Conservation (phyloP, 2,113 vertebrate species). For the Halcyon malimbica region DNA sequence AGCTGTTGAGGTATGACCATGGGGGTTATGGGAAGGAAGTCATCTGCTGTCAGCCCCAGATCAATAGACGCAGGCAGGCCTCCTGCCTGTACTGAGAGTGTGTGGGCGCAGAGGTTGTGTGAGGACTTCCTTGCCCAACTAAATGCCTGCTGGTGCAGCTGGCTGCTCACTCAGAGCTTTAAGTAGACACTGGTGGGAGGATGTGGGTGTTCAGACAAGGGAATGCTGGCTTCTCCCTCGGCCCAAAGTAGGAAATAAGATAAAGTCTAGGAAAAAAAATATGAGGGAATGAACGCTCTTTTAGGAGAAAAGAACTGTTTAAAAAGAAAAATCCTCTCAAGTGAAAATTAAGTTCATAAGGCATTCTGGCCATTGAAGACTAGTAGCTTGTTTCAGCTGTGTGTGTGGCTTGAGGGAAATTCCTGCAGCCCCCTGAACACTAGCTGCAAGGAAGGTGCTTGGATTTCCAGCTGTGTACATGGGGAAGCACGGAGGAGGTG, state of each 20-base stretch:
- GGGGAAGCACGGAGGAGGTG: not conserved
- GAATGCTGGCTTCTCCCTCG: conserved; percentile 41
- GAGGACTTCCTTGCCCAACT: conserved; percentile 18
- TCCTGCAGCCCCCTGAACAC: not conserved
- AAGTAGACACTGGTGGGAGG: conserved; percentile 50
- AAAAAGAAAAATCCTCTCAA: not conserved
- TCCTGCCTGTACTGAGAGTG: not conserved
- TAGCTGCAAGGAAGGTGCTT: not conserved
- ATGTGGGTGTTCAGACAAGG: conserved; percentile 38
- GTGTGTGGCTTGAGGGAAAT: not conserved
- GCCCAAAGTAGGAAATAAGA: conserved; percentile 23
- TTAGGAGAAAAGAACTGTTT: not conserved
- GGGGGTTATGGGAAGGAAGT: not conserved
- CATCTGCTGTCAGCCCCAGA: not conserved
- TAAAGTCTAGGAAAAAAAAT: conserved; percentile 25
- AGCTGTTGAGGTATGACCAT: conserved; percentile 84
- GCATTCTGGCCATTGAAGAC: not conserved
- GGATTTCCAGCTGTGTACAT: not conserved
- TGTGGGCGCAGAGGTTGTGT: not conserved
- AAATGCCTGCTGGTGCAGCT: conserved; percentile 19
- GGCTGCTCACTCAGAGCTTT: conserved; percentile 28
- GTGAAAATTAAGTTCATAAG: not conserved
- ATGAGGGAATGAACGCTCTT: not conserved
- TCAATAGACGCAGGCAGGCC: not conserved
- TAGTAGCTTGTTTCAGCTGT: not conserved